phyloP scores from a whole-genome alignment of 2,888 invertebrate genomes.

The Dichetophora obliterata region DNA sequence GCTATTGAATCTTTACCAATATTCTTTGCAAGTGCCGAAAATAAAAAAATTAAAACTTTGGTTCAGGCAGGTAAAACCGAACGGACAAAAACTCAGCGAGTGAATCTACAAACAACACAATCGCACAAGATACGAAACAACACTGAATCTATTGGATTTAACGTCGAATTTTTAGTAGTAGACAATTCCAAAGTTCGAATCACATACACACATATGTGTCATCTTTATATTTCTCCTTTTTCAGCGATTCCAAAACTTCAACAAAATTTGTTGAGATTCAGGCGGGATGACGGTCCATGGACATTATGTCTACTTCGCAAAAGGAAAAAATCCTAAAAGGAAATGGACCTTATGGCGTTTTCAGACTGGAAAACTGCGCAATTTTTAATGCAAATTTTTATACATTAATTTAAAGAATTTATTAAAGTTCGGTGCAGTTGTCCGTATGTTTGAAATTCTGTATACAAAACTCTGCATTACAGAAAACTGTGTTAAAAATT shows the following conservation, averaged over 20 bases:
- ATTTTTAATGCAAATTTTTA: no score
- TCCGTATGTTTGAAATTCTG: no score
- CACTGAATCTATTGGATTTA: conserved; percentile 43
- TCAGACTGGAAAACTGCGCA: no score
- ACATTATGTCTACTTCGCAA: no score
- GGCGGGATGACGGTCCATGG: no score
- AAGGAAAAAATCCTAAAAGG: no score
- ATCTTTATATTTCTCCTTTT: neutral
- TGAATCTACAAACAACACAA: conserved; percentile 28
- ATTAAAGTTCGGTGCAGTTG: no score
- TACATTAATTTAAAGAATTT: no score
- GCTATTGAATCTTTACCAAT: conserved; percentile 5
- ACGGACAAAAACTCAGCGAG: conserved; percentile 26
- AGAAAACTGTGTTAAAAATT: no score
- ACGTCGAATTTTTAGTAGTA: conserved; percentile 30
- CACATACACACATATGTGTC: conserved; percentile 10
- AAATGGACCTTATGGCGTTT: no score
- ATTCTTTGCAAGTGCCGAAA: conserved; percentile 27
- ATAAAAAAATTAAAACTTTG: conserved; percentile 25
- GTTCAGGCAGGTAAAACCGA: neutral
- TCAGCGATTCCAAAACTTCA: conserved; percentile 8
- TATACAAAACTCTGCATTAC: no score
- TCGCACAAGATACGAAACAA: conserved; percentile 51
- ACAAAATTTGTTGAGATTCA: no score
- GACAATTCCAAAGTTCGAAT: conserved; percentile 30